phyloP scores from a whole-genome alignment of 2,888 invertebrate species.

The Tromatobia lineatoria region DNA sequence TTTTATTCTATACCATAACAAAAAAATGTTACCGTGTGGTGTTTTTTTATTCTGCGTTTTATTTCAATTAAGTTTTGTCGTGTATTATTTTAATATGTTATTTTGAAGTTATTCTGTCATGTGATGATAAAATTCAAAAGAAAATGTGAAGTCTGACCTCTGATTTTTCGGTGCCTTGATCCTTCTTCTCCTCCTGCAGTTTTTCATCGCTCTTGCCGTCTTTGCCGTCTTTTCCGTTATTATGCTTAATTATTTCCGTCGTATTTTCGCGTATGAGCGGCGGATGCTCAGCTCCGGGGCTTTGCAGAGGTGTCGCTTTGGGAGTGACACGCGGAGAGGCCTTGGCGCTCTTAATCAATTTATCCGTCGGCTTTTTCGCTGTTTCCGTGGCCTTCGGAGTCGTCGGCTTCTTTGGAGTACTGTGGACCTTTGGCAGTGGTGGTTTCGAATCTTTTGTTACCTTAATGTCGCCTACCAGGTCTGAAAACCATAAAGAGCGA shows the following conservation, averaged over 20 bases:
- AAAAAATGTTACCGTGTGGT: too few species aligned
- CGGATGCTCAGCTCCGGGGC: slow-evolving; percentile 86
- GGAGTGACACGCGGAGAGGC: slow-evolving; percentile 86
- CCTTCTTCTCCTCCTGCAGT: slow-evolving; percentile 78
- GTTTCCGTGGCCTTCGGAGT: slow-evolving; percentile 76
- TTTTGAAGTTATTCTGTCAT: background rate
- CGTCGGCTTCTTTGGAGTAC: slow-evolving; percentile 85
- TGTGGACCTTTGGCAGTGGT: slow-evolving; percentile 87
- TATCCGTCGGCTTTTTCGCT: slow-evolving; percentile 80
- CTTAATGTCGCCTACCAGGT: slow-evolving; percentile 81
- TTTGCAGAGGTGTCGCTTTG: slow-evolving; percentile 87
- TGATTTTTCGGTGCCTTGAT: slow-evolving; percentile 82
- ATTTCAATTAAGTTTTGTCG: too few species aligned
- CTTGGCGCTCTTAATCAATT: slow-evolving; percentile 81
- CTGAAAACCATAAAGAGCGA: slow-evolving; percentile 69
- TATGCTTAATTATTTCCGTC: slow-evolving; percentile 76
- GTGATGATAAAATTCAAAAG: background rate
- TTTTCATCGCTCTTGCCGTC: slow-evolving; percentile 78
- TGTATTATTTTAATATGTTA: background rate
- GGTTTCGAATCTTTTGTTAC: slow-evolving; percentile 89
- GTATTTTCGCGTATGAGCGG: slow-evolving; percentile 81
- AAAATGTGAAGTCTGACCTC: slow-evolving; percentile 60
- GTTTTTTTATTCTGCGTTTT: too few species aligned
- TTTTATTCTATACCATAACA: too few species aligned
- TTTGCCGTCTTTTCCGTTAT: slow-evolving; percentile 72